These are phyloP conservation scores for Itoplectis maculator DNA, from an alignment of 2,888 invertebrate species.

Conservation along the genomic window DNA sequence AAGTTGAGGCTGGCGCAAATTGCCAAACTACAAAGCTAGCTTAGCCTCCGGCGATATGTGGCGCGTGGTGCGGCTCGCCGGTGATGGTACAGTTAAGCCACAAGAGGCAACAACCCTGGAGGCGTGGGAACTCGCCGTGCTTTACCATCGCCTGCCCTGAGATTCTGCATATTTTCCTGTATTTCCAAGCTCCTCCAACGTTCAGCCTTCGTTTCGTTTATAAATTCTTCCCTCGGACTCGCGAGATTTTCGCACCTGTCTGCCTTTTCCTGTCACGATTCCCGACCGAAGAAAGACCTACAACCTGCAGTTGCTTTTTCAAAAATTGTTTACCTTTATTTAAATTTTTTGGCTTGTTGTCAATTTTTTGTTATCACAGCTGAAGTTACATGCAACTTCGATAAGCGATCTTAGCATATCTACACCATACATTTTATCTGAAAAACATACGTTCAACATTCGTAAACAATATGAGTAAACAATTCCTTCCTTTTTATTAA, in stretches of 20 bases:
- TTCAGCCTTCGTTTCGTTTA: conserved; percentile 24
- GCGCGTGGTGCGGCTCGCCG: not conserved
- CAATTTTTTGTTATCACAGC: not conserved
- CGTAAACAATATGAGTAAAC: not conserved
- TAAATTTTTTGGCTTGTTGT: too few species aligned
- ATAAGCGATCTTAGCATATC: conserved; percentile 1
- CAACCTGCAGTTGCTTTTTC: not conserved
- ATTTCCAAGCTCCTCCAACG: conserved; percentile 48
- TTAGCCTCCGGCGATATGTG: conserved; percentile 8
- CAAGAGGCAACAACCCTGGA: conserved; percentile 46
- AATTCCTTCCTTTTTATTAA: not conserved
- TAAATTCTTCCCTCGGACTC: conserved; percentile 37
- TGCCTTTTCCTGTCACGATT: conserved; percentile 23
- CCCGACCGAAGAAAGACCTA: conserved; percentile 38
- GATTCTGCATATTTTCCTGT: conserved; percentile 51
- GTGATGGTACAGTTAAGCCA: conserved; percentile 1
- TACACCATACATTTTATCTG: not conserved
- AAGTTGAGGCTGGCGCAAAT: not conserved
- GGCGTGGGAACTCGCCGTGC: conserved; percentile 63
- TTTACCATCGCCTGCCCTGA: conserved; percentile 60
- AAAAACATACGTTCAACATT: not conserved
- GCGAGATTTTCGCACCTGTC: conserved; percentile 19
- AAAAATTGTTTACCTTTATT: not conserved
- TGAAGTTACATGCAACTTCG: conserved; percentile 13
- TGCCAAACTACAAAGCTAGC: conserved; percentile 4